Base-by-base conservation (phyloP, 2,888 invertebrate genomes). In the Pristionchus maxplancki region DNA sequence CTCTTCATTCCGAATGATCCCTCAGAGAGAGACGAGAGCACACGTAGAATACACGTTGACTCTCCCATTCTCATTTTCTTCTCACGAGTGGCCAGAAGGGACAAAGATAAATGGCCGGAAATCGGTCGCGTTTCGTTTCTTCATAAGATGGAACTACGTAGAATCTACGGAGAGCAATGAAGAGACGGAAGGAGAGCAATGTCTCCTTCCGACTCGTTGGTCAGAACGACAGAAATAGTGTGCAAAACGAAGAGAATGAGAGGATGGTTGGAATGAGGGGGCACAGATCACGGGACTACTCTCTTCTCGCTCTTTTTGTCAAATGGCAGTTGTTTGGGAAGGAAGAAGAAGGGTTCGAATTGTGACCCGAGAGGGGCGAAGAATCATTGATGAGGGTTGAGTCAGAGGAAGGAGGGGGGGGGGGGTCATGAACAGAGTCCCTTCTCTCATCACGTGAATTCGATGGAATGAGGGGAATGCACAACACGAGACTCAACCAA, bases 321-420 rank as follows among this genome's bases (percentile, higher is more conserved):
- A 24, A 13, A 28, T 40, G 13, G 40, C 74, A 74, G 74, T 40
- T 74, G 74, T 74, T 40, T 15, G 37, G 74, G 24, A 24, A 40
- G 74, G 34, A 74, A 24, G 28, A 34, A 34, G 40, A 8, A 6
- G 74, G 74, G 40, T 37, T 40, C 74, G 74, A 74, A 40, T 74
- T 74, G 74, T 74, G 40, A 44, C 74, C 74, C 74, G 24, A 50
- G 50, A 82, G 82, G n/a, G 48, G 13, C 20, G 11, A 82, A 91
- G 93, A n/a, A 64, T 11, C 28, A 50, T 20, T 24, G 82, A 82
- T 34, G 50, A n/a, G 37, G 40, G 6, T 9, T 31, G 82, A 50
- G 82, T 50, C 50, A 31, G 15, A 28, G 40, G 31, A n/a, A 9
- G 40, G n/a, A 82, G 50, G 78, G 13, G 13, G 44, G 48, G 28